These are phyloP conservation scores for Conomelus anceps DNA, from an alignment of 2,888 invertebrate genomes.

Conservation along the genomic window DNA sequence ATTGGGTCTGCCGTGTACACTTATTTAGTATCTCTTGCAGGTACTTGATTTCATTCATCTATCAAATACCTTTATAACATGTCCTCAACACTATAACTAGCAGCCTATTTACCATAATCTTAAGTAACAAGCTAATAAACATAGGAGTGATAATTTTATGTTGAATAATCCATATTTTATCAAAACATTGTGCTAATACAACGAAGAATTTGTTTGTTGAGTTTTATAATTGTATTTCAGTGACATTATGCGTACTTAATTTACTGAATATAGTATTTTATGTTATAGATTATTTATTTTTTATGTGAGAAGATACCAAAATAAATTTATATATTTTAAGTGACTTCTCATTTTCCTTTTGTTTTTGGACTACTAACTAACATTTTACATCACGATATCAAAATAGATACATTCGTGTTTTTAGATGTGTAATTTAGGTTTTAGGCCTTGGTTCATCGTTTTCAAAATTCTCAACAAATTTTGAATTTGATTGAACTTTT, in stretches of 20 bases:
- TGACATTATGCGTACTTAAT: neutral
- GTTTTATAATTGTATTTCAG: neutral
- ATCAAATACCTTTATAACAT: neutral
- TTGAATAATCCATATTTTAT: neutral
- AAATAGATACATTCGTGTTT: too few relatives aligned
- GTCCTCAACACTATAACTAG: neutral
- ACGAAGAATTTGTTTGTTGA: neutral
- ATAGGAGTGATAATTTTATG: neutral
- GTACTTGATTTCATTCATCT: neutral
- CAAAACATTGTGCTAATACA: neutral
- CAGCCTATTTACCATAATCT: neutral
- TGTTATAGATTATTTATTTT: neutral
- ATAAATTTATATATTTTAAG: neutral
- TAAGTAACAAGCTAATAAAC: neutral
- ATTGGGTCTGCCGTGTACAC: neutral
- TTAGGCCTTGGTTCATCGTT: too few relatives aligned
- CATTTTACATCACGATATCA: too few relatives aligned
- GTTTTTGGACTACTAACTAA: too few relatives aligned
- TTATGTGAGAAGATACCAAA: neutral
- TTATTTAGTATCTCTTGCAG: neutral
- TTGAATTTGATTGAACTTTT: too few relatives aligned
- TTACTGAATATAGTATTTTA: neutral
- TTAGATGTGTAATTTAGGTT: too few relatives aligned
- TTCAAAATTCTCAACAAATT: too few relatives aligned
- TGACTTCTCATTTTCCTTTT: neutral